Base-by-base conservation (phyloP, 2,113 vertebrate species). In the Sprattus sprattus region DNA sequence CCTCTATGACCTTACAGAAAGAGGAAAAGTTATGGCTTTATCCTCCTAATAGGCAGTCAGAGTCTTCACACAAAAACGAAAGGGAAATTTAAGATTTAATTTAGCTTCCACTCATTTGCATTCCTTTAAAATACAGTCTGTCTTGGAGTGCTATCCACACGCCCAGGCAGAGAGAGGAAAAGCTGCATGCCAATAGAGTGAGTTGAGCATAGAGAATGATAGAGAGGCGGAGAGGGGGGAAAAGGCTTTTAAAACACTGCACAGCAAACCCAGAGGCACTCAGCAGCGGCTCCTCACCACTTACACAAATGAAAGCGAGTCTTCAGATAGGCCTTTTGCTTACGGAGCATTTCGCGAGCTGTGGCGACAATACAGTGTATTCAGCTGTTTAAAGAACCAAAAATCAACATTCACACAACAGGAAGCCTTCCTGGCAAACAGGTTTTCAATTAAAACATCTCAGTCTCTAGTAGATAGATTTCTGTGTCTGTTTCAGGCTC, bases 281-380 rank as follows among this genome's bases (percentile, higher is more conserved):
- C 83, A 46, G 44, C 44, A 87, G 91, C 91, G 87, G 91, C 49
- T 83, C 46, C 46, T 45, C 90, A 91, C 50, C 90, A 96, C 95
- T 97, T 96, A 97, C 95, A 95, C 91, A 94, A 93, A 92, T 89
- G 91, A 95, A 95, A 95, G 81, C 90, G 92, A 90, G 90, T 95
- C 94, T 93, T 95, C 94, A 93, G 87, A 92, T 91, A 89, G 89
- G 89, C 90, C 89, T 92, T 93, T 92, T 93, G 91, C 89, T 94
- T 94, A 94, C 87, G 91, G 94, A 92, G 91, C 94, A 92, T 93
- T 90, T 96, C 92, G 91, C 91, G 91, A 83, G 93, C 92, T 94
- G 94, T 94, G 92, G 93, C 86, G 93, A 92, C 94, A 88, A 95
- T 92, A 83, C 78, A 84, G 87, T 75, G 81, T 83, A 86, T 91